phyloP scores from a whole-genome alignment of 2,888 invertebrate species.

The Lochmaea crataegi region DNA sequence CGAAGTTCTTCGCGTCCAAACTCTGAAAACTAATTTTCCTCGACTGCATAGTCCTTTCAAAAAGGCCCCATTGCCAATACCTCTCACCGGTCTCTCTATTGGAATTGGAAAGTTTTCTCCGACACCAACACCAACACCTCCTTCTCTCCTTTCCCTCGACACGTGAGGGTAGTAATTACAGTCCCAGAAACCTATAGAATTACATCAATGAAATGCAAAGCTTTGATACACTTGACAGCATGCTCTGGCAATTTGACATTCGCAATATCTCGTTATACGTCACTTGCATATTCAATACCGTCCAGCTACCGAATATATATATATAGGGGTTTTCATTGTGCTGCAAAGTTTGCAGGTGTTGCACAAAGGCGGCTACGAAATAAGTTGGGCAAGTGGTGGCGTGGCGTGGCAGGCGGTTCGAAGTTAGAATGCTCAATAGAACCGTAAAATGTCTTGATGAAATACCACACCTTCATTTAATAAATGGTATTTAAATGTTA shows the following conservation, averaged over 20 bases:
- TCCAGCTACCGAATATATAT: constrained; percentile 31
- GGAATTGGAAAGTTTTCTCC: constrained; percentile 25
- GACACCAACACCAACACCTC: constrained; percentile 12
- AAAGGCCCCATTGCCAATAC: constrained; percentile 23
- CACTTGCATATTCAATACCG: constrained; percentile 55
- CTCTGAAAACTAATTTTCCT: constrained; percentile 30
- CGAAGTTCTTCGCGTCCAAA: constrained; percentile 28
- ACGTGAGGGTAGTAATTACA: constrained; percentile 39
- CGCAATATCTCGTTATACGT: constrained; percentile 57
- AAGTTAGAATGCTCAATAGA: constrained; percentile 46
- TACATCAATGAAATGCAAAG: constrained; percentile 44
- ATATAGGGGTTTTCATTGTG: constrained; percentile 42
- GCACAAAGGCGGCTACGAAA: constrained; percentile 56
- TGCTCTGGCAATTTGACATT: constrained; percentile 54
- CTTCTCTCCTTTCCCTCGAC: constrained; percentile 20
- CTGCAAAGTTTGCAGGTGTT: constrained; percentile 61
- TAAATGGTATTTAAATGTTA: constrained; percentile 3
- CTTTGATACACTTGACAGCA: constrained; percentile 47
- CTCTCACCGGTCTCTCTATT: constrained; percentile 25
- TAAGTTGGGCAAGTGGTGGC: constrained; percentile 36
- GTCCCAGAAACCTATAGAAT: constrained; percentile 42
- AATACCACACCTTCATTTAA: constrained; percentile 41
- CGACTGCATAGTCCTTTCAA: constrained; percentile 26
- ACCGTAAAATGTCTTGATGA: constrained; percentile 49
- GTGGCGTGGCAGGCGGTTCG: constrained; percentile 40